Evolutionary conservation across 1,140 invertebrate species (phyloP).

Genomic region (Gryon sp.): DNA sequence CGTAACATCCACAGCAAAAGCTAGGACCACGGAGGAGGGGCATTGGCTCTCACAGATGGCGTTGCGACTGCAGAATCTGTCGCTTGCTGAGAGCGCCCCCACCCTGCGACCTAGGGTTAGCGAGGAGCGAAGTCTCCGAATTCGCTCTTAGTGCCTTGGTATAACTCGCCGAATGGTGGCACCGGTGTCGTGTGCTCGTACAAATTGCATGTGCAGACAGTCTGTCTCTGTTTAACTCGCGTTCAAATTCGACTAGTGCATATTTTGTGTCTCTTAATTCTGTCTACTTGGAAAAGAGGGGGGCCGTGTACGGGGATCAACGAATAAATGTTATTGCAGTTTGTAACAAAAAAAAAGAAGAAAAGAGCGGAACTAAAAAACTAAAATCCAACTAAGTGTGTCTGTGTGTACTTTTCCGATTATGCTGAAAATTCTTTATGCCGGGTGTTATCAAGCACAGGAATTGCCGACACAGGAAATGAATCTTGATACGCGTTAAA

Average conservation of each 20-base stretch:
- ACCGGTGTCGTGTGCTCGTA: slow-evolving; percentile 16
- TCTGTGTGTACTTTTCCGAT: slow-evolving; percentile 1
- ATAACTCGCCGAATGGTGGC: slow-evolving; percentile 38
- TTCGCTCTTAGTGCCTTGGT: slow-evolving; percentile 61
- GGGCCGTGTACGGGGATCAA: too few species aligned
- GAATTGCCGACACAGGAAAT: slow-evolving; percentile 37
- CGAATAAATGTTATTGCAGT: too few species aligned
- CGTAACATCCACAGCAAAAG: slow-evolving; percentile 7
- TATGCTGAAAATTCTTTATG: slow-evolving; percentile 12
- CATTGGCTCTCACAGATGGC: slow-evolving; percentile 56
- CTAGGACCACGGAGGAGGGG: slow-evolving; percentile 42
- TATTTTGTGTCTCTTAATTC: too few species aligned
- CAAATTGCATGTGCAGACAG: slow-evolving; percentile 7
- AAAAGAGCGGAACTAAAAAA: too few species aligned
- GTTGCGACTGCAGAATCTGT: slow-evolving; percentile 46
- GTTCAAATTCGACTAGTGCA: not conserved
- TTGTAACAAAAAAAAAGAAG: too few species aligned
- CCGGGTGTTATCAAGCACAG: slow-evolving; percentile 35
- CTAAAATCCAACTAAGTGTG: not conserved
- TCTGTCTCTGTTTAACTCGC: slow-evolving; percentile 3
- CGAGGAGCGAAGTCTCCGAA: slow-evolving; percentile 46
- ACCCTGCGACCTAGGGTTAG: slow-evolving; percentile 44
- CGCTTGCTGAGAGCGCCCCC: slow-evolving; percentile 32
- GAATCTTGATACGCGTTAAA: slow-evolving; percentile 40
- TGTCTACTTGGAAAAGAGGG: too few species aligned